phyloP scores from a whole-genome alignment of 2,888 invertebrate genomes.

The Meganola albula region DNA sequence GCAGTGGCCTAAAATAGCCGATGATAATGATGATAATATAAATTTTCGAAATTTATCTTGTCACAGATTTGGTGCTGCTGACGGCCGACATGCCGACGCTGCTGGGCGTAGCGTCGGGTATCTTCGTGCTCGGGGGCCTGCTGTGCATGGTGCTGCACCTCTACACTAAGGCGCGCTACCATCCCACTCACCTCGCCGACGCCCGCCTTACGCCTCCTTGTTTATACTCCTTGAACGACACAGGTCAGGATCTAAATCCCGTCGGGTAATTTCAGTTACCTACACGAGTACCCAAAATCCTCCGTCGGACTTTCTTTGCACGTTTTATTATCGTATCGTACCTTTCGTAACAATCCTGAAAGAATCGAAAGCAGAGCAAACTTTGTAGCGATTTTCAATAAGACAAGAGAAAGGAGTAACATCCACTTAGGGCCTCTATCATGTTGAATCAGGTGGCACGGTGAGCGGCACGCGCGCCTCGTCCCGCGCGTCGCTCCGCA shows the following conservation, averaged over 20 bases:
- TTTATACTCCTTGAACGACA: constrained; percentile 88
- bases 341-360: no score
- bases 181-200: constrained; percentile 88
- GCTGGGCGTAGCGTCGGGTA: constrained; percentile 89
- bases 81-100: constrained; percentile 91
- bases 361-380: no score
- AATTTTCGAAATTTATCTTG: neutral
- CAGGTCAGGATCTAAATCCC: constrained; percentile 72
- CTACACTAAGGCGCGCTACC: constrained; percentile 82
- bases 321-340: no score
- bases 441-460: constrained; percentile 81
- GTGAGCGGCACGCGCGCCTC: constrained; percentile 71
- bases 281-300: no score
- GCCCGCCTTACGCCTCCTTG: constrained; percentile 90
- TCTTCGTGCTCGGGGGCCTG: constrained; percentile 89
- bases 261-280: no score
- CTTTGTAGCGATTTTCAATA: no score
- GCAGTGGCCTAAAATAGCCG: no score
- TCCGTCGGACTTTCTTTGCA: no score
- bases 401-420: no score
- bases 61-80: constrained; percentile 86
- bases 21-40: no score
- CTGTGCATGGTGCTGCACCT: constrained; percentile 93
- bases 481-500: constrained; percentile 69
- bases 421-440: no score